Evolutionary conservation across 2,797 vertebrate genomes (phyloP).

Genomic region (Coilia nasus): DNA sequence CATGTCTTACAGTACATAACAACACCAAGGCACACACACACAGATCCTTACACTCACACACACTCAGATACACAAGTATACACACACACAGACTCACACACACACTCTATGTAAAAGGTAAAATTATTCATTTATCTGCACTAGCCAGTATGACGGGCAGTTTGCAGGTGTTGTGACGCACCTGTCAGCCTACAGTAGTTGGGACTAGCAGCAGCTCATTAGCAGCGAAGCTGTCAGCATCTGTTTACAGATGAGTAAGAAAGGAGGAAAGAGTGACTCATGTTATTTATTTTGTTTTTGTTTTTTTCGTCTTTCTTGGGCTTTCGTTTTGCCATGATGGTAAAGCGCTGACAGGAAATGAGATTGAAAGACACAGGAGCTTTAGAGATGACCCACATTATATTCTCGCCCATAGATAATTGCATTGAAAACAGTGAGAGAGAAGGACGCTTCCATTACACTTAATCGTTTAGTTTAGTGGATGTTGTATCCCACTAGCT

Average conservation of each 20-base stretch:
- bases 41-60: not conserved
- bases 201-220: too few relatives aligned
- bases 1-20: too few relatives aligned
- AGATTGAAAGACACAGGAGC: not conserved
- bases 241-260: too few relatives aligned
- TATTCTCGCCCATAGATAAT: too few relatives aligned
- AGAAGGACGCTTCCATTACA: too few relatives aligned
- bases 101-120: not conserved
- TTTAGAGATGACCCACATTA: too few relatives aligned
- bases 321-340: not conserved
- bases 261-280: too few relatives aligned
- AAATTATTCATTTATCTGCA: not conserved
- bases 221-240: too few relatives aligned
- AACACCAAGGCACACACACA: too few relatives aligned
- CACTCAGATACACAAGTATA: not conserved
- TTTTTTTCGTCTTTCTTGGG: not conserved
- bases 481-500: too few relatives aligned
- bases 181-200: not conserved
- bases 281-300: not conserved
- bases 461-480: too few relatives aligned
- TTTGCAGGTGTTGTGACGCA: not conserved
- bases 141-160: not conserved
- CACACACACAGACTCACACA: not conserved
- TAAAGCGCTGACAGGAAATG: not conserved
- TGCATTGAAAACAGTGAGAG: too few relatives aligned